Base-by-base conservation (phyloP, 1,140 invertebrate species). In the Drosophila setifemur region DNA sequence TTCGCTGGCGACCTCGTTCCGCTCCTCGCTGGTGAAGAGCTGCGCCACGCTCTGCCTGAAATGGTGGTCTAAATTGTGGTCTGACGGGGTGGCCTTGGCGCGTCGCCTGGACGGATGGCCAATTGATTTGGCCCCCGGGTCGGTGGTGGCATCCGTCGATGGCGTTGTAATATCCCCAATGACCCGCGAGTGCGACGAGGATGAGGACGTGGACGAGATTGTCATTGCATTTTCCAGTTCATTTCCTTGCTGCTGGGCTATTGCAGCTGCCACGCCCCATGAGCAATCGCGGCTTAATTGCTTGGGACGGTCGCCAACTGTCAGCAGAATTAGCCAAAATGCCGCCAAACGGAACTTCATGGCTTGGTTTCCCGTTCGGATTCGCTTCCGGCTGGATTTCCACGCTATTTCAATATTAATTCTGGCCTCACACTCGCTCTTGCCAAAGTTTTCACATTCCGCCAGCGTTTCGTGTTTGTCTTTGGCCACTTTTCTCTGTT, bases 321-420 rank as follows among this genome's bases (percentile, higher is more conserved):
- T 88, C 87, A 89, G 42, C 70, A 83, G 57, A 81, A 89, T 75
- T 57, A 89, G 66, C 82, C 88, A 87, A 78, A 89, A 79, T 54
- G 73, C 42, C 57, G 73, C 75, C 67, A 78, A 83, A 48, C 63
- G 52, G 63, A 82, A 85, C 68, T 83, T 83, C 78, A 88, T 83
- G 74, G 67, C 76, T 61, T 49, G 57, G 50, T 25, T 37, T 25
- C 53, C 16, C n/a, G 11, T 43, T 29, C 25, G 1, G 14, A 18
- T 12, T 43, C 21, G 45, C 9, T 26, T 21, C 33, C 28, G 37
- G 26, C 42, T 14, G 16, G 23, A 8, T 43, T 18, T 14, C 1
- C 33, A 12, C 33, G 33, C 18, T 63, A 26, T 50, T 83, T 85
- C 43, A 49, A 45, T 79, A 75, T 81, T 61, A 85, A 69, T 79